phyloP scores from a whole-genome alignment of 2,797 vertebrate species.

The Avahi laniger region DNA sequence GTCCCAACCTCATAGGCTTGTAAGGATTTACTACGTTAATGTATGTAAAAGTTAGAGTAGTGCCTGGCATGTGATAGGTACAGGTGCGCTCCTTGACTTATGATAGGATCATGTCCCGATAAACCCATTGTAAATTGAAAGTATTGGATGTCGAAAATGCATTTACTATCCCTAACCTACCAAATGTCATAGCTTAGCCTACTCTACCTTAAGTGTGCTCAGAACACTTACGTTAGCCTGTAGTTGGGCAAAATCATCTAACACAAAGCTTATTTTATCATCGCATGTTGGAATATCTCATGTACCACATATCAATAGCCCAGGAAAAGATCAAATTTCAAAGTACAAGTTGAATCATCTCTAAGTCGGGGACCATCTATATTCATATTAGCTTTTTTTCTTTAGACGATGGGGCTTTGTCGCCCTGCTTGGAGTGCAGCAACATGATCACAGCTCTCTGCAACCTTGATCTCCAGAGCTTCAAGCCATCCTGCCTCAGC shows the following conservation, averaged over 20 bases:
- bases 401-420: not conserved
- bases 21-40: not conserved
- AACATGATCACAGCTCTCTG: not conserved
- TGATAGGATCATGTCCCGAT: not conserved
- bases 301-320: not conserved
- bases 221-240: not conserved
- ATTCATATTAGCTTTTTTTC: not conserved
- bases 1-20: not conserved
- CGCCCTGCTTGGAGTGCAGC: not conserved
- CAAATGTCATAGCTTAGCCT: not conserved
- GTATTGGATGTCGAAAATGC: not conserved
- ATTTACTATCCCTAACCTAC: not conserved
- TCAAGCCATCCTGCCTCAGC: not conserved
- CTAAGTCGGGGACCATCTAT: not conserved
- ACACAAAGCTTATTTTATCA: not conserved
- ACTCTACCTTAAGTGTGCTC: not conserved
- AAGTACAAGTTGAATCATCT: not conserved
- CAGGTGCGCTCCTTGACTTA: not conserved
- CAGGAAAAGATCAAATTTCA: not conserved
- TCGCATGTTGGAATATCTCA: not conserved
- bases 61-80: not conserved
- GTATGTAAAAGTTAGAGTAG: not conserved
- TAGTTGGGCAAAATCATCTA: not conserved
- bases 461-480: not conserved
- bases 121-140: not conserved